Conservation (phyloP, 2,113 vertebrate species). For the Pithys albifrons region DNA sequence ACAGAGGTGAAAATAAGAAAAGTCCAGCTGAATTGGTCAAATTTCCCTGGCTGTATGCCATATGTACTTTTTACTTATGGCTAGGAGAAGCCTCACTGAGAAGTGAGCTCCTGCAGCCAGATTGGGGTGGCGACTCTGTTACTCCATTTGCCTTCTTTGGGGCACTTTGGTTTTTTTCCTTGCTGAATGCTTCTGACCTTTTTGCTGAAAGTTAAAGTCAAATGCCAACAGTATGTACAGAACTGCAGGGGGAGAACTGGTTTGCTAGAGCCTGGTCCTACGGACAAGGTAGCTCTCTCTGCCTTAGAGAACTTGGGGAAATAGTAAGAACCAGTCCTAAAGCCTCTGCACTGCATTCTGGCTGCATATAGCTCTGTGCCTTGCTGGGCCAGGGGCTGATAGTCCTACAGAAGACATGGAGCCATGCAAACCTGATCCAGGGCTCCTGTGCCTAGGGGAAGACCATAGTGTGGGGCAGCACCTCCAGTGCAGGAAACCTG, state of each 20-base stretch:
- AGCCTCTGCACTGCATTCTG: fast-evolving
- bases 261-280: neutral
- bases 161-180: neutral
- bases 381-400: neutral
- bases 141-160: neutral
- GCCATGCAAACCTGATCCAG: neutral
- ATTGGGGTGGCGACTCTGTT: fast-evolving
- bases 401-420: fast-evolving
- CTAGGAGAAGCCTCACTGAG: neutral
- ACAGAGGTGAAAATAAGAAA: neutral
- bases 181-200: neutral
- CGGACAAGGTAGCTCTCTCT: neutral
- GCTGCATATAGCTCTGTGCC: fast-evolving
- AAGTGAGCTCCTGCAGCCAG: neutral
- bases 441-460: neutral
- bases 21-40: neutral
- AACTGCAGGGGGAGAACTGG: neutral
- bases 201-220: neutral
- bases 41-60: fast-evolving
- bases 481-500: neutral
- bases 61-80: neutral
- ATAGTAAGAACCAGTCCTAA: neutral
- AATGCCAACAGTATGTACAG: neutral
- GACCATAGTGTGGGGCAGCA: neutral
- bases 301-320: neutral